Conservation (phyloP, 2,797 vertebrate species). For the Paedocypris micromegethes region DNA sequence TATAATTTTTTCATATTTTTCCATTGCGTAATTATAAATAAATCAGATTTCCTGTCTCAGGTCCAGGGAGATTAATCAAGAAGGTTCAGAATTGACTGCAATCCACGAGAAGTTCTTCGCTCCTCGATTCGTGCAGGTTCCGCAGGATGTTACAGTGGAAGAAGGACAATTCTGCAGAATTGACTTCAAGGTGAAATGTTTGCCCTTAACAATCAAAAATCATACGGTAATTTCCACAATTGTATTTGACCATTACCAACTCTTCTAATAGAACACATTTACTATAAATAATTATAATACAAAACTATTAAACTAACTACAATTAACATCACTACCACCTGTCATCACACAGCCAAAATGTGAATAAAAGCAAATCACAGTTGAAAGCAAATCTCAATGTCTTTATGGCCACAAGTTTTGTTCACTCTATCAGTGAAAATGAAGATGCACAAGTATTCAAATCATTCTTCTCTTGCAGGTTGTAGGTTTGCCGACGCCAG, state of each 20-base stretch:
- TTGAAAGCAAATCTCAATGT: too few species aligned
- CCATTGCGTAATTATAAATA: neutral
- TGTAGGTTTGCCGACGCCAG: constrained; percentile 83
- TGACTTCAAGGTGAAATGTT: constrained; percentile 78
- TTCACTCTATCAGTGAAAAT: too few species aligned
- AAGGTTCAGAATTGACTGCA: constrained; percentile 74
- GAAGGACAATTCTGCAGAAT: constrained; percentile 92
- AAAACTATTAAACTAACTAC: too few species aligned
- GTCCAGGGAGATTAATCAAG: constrained; percentile 80
- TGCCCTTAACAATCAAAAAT: too few species aligned
- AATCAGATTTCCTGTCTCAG: neutral
- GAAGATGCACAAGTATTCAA: neutral
- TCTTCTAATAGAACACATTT: too few species aligned
- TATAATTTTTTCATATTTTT: neutral
- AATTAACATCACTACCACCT: too few species aligned
- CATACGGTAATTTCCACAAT: too few species aligned
- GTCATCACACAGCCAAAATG: too few species aligned
- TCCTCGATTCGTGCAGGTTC: constrained; percentile 89
- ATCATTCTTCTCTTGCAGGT: constrained; percentile 66
- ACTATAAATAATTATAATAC: too few species aligned
- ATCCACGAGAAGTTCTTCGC: constrained; percentile 94
- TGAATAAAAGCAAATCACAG: too few species aligned
- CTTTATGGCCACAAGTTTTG: too few species aligned
- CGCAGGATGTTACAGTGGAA: constrained; percentile 81
- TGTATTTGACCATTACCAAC: too few species aligned